Conservation (phyloP, 2,113 vertebrate species). For the Syrrhaptes paradoxus region DNA sequence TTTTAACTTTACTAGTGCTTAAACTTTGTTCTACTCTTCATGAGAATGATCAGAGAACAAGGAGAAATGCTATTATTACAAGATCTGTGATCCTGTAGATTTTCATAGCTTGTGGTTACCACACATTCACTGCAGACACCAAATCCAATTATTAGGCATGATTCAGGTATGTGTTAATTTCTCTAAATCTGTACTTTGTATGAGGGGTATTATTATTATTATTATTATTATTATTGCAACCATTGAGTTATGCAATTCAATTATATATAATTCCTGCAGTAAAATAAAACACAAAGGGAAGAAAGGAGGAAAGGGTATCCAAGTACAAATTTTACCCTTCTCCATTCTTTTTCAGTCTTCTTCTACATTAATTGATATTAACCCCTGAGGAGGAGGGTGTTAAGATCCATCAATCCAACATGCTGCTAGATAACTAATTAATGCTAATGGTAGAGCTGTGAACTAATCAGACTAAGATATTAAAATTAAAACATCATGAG, state of each 20-base stretch:
- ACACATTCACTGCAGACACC: background rate
- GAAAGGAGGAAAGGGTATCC: background rate
- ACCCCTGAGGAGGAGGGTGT: background rate
- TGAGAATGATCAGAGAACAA: background rate
- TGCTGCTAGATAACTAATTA: slow-evolving; percentile 11
- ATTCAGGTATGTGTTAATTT: background rate
- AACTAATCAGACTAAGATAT: slow-evolving; percentile 1
- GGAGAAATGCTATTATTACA: background rate
- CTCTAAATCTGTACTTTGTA: background rate
- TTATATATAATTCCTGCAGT: background rate
- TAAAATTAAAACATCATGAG: slow-evolving; percentile 27
- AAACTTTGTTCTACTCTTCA: background rate
- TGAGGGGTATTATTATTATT: background rate
- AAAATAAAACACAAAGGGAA: background rate
- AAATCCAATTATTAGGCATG: background rate
- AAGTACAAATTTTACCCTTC: background rate
- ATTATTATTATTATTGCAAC: background rate
- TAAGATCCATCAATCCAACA: background rate
- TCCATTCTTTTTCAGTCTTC: background rate
- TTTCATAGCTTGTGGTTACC: background rate
- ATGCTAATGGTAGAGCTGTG: slow-evolving; percentile 15
- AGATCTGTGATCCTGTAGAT: background rate
- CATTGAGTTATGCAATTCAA: background rate
- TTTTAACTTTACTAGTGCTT: background rate
- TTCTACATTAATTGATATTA: background rate